Evolutionary conservation across 2,888 invertebrate genomes (phyloP), one percentile per base, ranked within the genome.

Genomic region (Erpobdella octoculata): DNA sequence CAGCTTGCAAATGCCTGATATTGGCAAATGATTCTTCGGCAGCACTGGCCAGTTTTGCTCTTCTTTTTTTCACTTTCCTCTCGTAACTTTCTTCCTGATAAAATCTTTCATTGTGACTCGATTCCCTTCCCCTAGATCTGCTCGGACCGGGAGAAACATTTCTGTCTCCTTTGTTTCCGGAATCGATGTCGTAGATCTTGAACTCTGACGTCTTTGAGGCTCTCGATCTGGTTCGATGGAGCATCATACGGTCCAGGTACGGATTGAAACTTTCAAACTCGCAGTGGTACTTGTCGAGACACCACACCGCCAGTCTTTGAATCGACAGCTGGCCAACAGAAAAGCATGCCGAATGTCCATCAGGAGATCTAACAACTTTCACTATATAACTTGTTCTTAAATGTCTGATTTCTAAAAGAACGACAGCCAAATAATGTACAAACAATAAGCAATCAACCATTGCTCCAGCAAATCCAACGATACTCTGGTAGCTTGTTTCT

Each of bases 21-120:
- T 97, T 96, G 15, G 95, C 93, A 83, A 98, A 98, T 0, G 97
- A 95, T 81, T 98, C 97, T 83, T 98, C 97, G 0, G 95, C 91
- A 0, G 96, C 93, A 0, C 92, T 90, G 71, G 95, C 88, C 59
- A 98, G 86, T 28, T 97, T 86, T 3, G 96, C 94, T 73, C 89
- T 87, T 0, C 96, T 86, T 83, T 96, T 96, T 79, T 91, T 88
- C 72, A 96, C 93, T 72, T 95, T 86, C 5, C 95, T 86, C 80
- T 94, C 94, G 79, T 94, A 93, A 84, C 98, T 97, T 79, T 94
- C 91, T 84, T 98, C 97, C 83, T 97, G 96, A 83, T 97, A 95
- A 84, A 97, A 95, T 38, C 81, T 78, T 85, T 97, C 97, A 84
- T 96, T 96, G 85, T 53, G n/a, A 31, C 33, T 48, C 25, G 33